Conservation (phyloP, 2,113 vertebrate species). For the Eleginops maclovinus region DNA sequence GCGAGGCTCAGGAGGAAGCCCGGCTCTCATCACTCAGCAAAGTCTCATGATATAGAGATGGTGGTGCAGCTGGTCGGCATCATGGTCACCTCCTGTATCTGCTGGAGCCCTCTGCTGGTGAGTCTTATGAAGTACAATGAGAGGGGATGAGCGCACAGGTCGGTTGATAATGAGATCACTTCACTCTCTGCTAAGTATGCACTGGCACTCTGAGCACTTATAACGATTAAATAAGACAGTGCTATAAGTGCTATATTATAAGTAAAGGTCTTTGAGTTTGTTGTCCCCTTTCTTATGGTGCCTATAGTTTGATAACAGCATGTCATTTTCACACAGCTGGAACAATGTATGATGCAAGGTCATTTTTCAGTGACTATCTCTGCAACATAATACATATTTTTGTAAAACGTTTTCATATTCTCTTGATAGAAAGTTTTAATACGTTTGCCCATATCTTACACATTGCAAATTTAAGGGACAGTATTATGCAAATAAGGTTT, state of each 20-base stretch:
- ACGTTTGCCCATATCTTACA: no score
- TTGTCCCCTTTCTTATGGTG: background rate
- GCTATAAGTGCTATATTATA: background rate
- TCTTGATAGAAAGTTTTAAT: no score
- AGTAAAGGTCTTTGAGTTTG: no score
- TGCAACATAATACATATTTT: no score
- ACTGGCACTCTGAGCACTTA: background rate
- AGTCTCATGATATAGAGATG: slow-evolving; percentile 92
- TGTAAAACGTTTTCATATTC: no score
- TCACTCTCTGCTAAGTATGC: background rate
- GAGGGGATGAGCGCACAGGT: background rate
- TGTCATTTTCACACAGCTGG: no score
- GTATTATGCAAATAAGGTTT: no score
- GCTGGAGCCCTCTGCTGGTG: slow-evolving; percentile 94
- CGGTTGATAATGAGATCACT: background rate
- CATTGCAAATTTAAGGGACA: no score
- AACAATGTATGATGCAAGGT: no score
- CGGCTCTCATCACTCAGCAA: slow-evolving; percentile 77
- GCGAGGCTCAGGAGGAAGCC: slow-evolving; percentile 84
- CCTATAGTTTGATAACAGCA: no score
- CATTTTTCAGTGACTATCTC: no score
- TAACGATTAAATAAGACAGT: no score
- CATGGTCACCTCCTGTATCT: slow-evolving; percentile 91
- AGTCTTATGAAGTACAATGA: slow-evolving; percentile 60
- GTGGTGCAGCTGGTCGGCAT: slow-evolving; percentile 92